Conservation (phyloP, 2,113 vertebrate genomes). For the Verasper variegatus region DNA sequence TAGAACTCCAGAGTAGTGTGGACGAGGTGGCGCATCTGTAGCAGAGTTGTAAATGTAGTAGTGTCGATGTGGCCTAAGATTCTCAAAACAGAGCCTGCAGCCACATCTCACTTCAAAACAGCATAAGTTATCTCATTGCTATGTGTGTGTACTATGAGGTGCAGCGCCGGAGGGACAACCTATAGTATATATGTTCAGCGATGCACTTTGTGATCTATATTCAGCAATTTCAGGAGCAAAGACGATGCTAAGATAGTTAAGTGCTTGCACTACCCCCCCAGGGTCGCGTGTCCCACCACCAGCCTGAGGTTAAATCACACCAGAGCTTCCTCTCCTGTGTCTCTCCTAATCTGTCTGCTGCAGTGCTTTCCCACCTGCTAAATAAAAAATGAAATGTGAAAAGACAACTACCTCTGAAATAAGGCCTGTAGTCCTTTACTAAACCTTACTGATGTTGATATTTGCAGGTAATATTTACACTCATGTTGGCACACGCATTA, state of each 20-base stretch:
- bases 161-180: constrained; percentile 6
- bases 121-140: background rate
- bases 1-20: background rate
- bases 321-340: constrained; percentile 24
- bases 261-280: constrained; percentile 29
- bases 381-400: constrained; percentile 43
- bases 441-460: constrained; percentile 17
- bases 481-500: constrained; percentile 24
- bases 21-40: too few relatives aligned
- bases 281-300: constrained; percentile 29
- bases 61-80: background rate
- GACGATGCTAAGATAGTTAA: constrained; percentile 22
- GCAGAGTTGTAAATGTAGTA: background rate
- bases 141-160: background rate
- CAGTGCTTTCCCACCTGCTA: constrained; percentile 22
- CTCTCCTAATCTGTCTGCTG: constrained; percentile 32
- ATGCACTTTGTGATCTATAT: constrained; percentile 30
- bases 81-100: background rate
- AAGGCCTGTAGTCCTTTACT: constrained; percentile 15
- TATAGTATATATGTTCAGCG: background rate
- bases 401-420: constrained; percentile 6
- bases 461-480: constrained; percentile 2
- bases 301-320: constrained; percentile 50
- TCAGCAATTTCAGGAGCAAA: constrained; percentile 34
- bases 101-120: background rate